Evolutionary conservation across 2,113 vertebrate genomes (phyloP), one percentile per base, ranked within the genome.

Genomic region (Pangasianodon gigas): DNA sequence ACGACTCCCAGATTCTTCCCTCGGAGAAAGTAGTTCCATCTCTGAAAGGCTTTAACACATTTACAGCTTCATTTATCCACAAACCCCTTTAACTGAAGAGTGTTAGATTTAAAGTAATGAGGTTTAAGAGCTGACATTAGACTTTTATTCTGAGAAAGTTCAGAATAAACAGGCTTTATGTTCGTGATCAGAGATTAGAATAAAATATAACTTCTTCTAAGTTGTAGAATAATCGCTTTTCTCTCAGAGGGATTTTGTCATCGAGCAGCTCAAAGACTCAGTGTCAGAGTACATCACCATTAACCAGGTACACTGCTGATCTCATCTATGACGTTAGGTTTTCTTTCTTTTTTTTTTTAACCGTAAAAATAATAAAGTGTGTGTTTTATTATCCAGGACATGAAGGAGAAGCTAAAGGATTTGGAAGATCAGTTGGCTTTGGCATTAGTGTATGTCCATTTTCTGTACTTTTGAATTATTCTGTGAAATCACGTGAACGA

Each of bases 401-500:
- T 92, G 86, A 92, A 87, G 51, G 87, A 84, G 32, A 90, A 87
- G 74, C 52, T 92, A 37, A 91, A 87, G 48, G 86, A 89, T 18
- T 84, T 93, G 48, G 88, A 92, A 69, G 56, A 54, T 2, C 88
- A 91, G 79, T 54, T 90, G 89, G 87, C 79, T 10, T 88, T 90
- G 80, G 91, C 88, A 26, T 21, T 88, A 48, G 87, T 93, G 92
- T 93, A 92, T 19, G 86, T 81, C 2, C 21, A 32, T 84, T 56
- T 24, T 84, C 37, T 32, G n/a, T 69, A 44, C 60, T n/a, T 52
- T 80, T n/a, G 18, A 56, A n/a, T 81, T 9, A 32, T 79, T 54
- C 65, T 24, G 3, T 86, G 1, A 3, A 8, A 44, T 80, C 67
- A 67, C 29, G 26, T 4, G 2, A 0, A 58, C 54, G 14, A 83